Percentiles rank a stretch among this genome's conserved stretches.
phyloP scores from a whole-genome alignment of 1,140 invertebrate genomes.

The Polypedilum pembai region DNA sequence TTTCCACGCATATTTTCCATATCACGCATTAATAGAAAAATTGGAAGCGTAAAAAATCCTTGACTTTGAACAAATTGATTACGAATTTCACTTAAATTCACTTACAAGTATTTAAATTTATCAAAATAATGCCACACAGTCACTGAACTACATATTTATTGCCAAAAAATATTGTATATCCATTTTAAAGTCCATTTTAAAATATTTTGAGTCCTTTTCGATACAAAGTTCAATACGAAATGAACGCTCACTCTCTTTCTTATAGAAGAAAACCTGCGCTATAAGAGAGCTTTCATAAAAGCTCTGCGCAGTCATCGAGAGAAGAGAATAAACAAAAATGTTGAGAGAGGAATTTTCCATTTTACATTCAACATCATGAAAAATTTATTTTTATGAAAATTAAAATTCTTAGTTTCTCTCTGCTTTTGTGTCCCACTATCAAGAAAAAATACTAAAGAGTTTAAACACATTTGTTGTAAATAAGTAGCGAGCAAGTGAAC shows the following conservation, averaged over 20 bases:
- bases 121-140: too few species aligned
- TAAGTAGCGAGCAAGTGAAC: too few species aligned
- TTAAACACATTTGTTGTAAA: too few species aligned
- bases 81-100: background rate
- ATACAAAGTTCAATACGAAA: background rate
- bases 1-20: background rate
- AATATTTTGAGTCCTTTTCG: background rate
- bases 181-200: background rate
- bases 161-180: background rate
- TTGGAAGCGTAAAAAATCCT: background rate
- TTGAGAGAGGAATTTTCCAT: background rate
- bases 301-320: conserved; percentile 9
- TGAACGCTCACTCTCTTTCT: background rate
- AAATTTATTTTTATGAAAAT: conserved; percentile 20
- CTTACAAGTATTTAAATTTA: too few species aligned
- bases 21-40: background rate
- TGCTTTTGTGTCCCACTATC: too few species aligned
- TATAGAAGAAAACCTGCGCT: conserved; percentile 1
- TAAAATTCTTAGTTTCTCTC: background rate
- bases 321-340: background rate
- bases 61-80: background rate
- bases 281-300: background rate
- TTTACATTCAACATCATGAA: background rate
- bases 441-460: too few species aligned
- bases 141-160: too few species aligned